phyloP scores from a whole-genome alignment of 2,888 invertebrate species.

The Lepidochitona cinerea region DNA sequence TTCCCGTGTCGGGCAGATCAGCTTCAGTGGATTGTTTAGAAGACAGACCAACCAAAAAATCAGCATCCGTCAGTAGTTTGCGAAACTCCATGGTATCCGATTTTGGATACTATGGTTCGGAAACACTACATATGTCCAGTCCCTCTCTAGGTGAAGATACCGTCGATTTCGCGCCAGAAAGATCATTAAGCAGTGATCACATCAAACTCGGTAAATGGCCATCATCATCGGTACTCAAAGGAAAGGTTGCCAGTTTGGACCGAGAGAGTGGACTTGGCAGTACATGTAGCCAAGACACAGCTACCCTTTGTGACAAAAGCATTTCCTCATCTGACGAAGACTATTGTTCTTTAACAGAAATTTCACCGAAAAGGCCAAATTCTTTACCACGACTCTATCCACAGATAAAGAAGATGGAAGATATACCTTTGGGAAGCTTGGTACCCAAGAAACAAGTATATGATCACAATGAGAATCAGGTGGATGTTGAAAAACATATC shows the following conservation, averaged over 20 bases:
- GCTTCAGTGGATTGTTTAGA: neutral
- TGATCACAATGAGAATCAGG: neutral
- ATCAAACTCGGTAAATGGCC: neutral
- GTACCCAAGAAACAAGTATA: neutral
- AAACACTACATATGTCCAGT: neutral
- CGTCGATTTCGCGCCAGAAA: neutral
- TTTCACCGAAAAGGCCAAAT: neutral
- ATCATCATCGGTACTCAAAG: neutral
- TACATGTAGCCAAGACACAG: neutral
- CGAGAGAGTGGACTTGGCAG: neutral
- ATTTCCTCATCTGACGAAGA: neutral
- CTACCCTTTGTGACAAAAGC: neutral
- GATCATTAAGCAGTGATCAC: conserved; percentile 10
- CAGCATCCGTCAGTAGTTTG: neutral
- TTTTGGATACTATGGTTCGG: neutral
- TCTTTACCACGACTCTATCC: neutral
- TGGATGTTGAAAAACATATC: neutral
- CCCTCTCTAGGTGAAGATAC: neutral
- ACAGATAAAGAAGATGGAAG: neutral
- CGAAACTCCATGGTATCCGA: neutral
- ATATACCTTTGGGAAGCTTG: neutral
- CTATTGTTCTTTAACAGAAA: neutral
- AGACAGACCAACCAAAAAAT: neutral
- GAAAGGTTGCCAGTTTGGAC: conserved; percentile 3
- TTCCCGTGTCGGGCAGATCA: neutral